Conservation (phyloP, 2,888 invertebrate genomes). For the Macropis europaea region DNA sequence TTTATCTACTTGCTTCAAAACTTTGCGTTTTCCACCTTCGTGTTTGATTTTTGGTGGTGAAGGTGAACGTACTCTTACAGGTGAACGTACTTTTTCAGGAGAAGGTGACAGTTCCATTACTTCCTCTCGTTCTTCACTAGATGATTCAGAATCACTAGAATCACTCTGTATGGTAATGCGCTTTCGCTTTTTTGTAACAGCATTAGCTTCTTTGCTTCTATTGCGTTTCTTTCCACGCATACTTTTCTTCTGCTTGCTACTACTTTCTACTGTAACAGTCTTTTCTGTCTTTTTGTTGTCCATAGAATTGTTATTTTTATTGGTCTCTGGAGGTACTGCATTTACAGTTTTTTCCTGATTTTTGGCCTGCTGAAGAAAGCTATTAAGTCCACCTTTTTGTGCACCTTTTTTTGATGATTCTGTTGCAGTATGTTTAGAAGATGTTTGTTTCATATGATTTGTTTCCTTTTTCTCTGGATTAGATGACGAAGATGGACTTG, state of each 20-base stretch:
- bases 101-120: conserved; percentile 9
- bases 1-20: conserved; percentile 73
- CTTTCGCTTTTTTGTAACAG: conserved; percentile 66
- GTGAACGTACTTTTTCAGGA: conserved; percentile 23
- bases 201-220: conserved; percentile 56
- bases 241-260: conserved; percentile 39
- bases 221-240: conserved; percentile 67
- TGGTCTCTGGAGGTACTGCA: background rate
- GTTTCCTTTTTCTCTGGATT: background rate
- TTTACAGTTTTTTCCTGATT: conserved; percentile 5
- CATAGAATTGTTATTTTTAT: background rate
- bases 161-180: conserved; percentile 69
- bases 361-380: conserved; percentile 21
- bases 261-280: conserved; percentile 1
- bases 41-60: conserved; percentile 67
- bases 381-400: conserved; percentile 24
- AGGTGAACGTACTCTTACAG: conserved; percentile 53
- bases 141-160: conserved; percentile 67
- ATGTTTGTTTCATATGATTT: background rate
- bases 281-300: background rate
- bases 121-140: conserved; percentile 40
- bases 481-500: conserved; percentile 5
- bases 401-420: background rate
- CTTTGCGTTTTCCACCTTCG: conserved; percentile 71
- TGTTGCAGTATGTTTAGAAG: conserved; percentile 6